Evolutionary conservation across 2,113 vertebrate species (phyloP), one percentile per base, ranked within the genome.

Genomic region (Peromyscus polionotus): DNA sequence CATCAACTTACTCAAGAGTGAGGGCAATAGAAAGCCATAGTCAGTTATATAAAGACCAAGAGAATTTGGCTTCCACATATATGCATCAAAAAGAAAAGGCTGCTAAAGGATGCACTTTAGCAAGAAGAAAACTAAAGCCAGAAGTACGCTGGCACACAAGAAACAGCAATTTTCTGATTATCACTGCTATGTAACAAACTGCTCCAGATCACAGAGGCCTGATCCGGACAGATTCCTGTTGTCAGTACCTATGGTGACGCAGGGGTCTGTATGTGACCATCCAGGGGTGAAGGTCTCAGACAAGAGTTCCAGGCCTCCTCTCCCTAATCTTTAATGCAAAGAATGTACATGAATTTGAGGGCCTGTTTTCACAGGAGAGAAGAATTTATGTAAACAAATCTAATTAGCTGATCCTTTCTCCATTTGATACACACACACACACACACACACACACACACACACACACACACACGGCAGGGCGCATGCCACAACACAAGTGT

Each of bases 81-180:
- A 28, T 39, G 90, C 31, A 65, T 17, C 75, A 39, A 31, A 67
- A 87, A 87, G 42, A 72, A 77, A 57, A n/a, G 1, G 68, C 59
- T 31, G 51, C 45, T 36, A 59, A 93, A 94, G 65, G 36, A 72
- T 94, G 14, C 12, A 39, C 92, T 79, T 88, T 45, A 65, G 17
- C 45, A 67, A 85, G 33, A 94, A 59, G 59, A 88, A 88, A 39
- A 86, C n/a, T 12, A 76, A 97, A 93, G 36, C 19, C 42, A 17
- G 13, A 45, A 2, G 8, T 45, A 51, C 57, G 2, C 76, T 51
- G 17, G 13, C 24, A 42, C 36, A 36, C 1, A 65, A 88, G 80
- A 90, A 93, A 54, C 33, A 92, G 22, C 5, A 7, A 36, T 31
- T 24, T 75, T 79, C 94, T 75, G n/a, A 70, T 70, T 79, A 45